Conservation (phyloP, 1,140 invertebrate genomes). For the Phocides pigmalion region DNA sequence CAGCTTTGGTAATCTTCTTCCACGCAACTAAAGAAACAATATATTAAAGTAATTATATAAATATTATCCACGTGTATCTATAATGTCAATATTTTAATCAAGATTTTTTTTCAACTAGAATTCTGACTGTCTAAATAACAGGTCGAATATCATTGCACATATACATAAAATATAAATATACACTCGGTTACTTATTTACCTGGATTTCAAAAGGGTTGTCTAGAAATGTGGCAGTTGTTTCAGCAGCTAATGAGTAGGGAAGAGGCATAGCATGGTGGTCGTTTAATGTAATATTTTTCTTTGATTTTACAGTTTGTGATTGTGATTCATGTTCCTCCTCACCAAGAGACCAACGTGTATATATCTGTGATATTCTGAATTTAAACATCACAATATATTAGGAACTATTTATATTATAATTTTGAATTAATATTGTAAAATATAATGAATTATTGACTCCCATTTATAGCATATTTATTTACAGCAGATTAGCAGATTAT, state of each 20-base stretch:
- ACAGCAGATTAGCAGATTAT: too few species aligned
- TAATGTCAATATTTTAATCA: not conserved
- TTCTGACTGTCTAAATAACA: too few species aligned
- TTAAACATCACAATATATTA: not conserved
- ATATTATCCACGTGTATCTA: not conserved
- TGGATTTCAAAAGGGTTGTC: constrained; percentile 56
- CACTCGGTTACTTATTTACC: too few species aligned
- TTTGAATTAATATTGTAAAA: too few species aligned
- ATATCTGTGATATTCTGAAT: constrained; percentile 58
- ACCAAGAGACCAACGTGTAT: constrained; percentile 56
- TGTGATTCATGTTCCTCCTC: constrained; percentile 45
- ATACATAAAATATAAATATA: too few species aligned
- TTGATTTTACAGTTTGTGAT: constrained; percentile 37
- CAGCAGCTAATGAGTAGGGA: constrained; percentile 19
- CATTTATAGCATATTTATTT: too few species aligned
- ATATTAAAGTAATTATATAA: not conserved
- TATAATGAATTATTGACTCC: too few species aligned
- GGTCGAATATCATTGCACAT: too few species aligned
- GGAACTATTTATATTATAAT: too few species aligned
- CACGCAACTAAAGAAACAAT: constrained; percentile 53
- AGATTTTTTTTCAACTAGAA: too few species aligned
- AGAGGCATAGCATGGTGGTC: constrained; percentile 54
- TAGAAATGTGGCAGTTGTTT: constrained; percentile 45
- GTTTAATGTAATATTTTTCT: constrained; percentile 46
- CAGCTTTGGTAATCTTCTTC: constrained; percentile 40